A percentile compares a stretch with the other conserved stretches of the same genome.
phyloP scores from a whole-genome alignment of 1,140 invertebrate species.

The Tetragnatha versicolor region DNA sequence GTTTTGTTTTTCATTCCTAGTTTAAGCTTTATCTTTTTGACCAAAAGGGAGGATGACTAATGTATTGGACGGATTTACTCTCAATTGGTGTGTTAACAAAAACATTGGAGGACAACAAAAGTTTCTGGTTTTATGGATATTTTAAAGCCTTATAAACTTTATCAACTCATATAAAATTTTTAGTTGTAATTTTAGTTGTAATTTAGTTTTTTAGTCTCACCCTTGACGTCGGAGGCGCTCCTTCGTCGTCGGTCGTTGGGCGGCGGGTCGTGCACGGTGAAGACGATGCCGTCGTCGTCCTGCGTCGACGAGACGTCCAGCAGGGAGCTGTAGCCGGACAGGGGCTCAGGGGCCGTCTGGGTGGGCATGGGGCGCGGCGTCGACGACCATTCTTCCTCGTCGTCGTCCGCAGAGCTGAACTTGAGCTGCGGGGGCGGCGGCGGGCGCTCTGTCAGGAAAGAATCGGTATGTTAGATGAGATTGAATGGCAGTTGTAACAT shows the following conservation, averaged over 20 bases:
- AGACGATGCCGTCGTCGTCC: constrained; percentile 84
- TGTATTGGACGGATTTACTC: too few species aligned
- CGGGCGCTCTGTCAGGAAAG: constrained; percentile 1
- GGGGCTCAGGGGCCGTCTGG: constrained; percentile 20
- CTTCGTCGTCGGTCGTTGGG: constrained; percentile 31
- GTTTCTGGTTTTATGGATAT: neutral
- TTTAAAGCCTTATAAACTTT: neutral
- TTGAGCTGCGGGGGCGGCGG: constrained; percentile 26
- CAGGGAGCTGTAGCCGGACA: constrained; percentile 34
- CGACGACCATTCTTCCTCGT: neutral
- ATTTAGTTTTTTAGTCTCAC: too few species aligned
- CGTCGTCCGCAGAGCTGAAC: constrained; percentile 40
- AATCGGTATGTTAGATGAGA: too few species aligned
- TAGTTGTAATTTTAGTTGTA: too few species aligned
- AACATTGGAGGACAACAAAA: neutral
- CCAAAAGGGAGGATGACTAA: too few species aligned
- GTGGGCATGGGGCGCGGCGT: constrained; percentile 15
- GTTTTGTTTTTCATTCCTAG: too few species aligned
- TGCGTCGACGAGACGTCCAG: constrained; percentile 63
- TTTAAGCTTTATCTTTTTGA: too few species aligned
- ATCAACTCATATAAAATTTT: neutral
- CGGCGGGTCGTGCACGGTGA: constrained; percentile 75
- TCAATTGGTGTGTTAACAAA: too few species aligned
- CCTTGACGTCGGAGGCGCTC: neutral
- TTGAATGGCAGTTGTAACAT: too few species aligned